A percentile compares a stretch with the other conserved stretches of the same genome.
Conservation (phyloP, 2,113 vertebrate species). For the Aspiorhynchus laticeps region DNA sequence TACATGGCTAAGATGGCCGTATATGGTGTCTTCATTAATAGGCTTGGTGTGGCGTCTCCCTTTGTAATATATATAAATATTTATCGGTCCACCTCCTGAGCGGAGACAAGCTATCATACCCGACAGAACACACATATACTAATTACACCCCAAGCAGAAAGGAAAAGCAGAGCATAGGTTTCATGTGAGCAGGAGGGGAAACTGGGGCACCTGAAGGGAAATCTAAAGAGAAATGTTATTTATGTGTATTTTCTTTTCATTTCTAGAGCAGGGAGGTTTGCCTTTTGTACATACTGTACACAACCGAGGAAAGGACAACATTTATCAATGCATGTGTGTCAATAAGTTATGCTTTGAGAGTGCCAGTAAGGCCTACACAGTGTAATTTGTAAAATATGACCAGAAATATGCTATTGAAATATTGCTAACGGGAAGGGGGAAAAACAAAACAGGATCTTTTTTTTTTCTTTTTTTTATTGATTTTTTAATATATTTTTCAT, state of each 20-base stretch:
- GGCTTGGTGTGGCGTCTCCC: slow-evolving; percentile 76
- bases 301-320: neutral
- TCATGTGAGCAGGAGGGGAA: slow-evolving; percentile 29
- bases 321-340: neutral
- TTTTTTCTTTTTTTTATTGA: too few relatives aligned
- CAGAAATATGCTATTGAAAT: too few relatives aligned
- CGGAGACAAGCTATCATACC: slow-evolving; percentile 54
- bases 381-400: neutral
- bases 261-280: neutral
- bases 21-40: slow-evolving; percentile 91
- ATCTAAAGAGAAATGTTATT: slow-evolving; percentile 33
- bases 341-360: neutral
- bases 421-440: too few relatives aligned
- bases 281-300: neutral
- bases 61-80: slow-evolving; percentile 84
- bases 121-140: slow-evolving; percentile 50
- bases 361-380: neutral
- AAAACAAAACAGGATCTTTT: too few relatives aligned
- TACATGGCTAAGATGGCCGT: slow-evolving; percentile 90
- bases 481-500: neutral
- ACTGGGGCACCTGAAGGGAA: slow-evolving; percentile 33
- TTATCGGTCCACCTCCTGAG: slow-evolving; percentile 66
- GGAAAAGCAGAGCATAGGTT: slow-evolving; percentile 32
- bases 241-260: slow-evolving; percentile 7
- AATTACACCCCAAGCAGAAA: slow-evolving; percentile 42